A percentile compares a stretch with the other conserved stretches of the same genome.
phyloP scores from a whole-genome alignment of 1,140 invertebrate species.

The Eueides isabella region DNA sequence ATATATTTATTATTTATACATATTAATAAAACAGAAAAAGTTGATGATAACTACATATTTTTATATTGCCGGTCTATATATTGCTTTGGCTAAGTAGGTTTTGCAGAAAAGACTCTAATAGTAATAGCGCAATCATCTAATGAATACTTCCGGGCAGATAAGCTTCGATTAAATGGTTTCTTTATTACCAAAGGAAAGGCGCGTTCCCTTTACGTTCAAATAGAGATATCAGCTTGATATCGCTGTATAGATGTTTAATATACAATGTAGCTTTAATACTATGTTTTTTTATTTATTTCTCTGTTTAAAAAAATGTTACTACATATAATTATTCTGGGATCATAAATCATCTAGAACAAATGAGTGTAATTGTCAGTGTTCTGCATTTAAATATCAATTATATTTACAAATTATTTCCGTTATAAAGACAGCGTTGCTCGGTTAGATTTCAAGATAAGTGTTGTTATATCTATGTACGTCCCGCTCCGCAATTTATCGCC shows the following conservation, averaged over 20 bases:
- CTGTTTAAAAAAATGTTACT: background rate
- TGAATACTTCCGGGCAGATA: constrained; percentile 81
- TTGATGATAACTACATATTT: background rate
- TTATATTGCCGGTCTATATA: constrained; percentile 46
- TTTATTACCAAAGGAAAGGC: constrained; percentile 79
- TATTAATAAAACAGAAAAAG: background rate
- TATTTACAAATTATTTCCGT: constrained; percentile 60
- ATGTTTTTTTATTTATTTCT: background rate
- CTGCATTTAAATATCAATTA: constrained; percentile 45
- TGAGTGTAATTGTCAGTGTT: constrained; percentile 36
- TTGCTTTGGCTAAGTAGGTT: constrained; percentile 47
- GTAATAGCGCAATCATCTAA: constrained; percentile 79
- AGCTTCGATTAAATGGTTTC: constrained; percentile 80
- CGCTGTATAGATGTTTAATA: constrained; percentile 34
- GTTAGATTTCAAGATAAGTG: constrained; percentile 72
- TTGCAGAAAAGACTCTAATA: constrained; percentile 63
- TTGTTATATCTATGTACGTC: constrained; percentile 65
- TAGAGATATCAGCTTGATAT: constrained; percentile 68
- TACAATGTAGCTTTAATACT: constrained; percentile 24
- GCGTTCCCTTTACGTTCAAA: constrained; percentile 76
- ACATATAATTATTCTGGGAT: background rate
- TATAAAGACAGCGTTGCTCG: constrained; percentile 54
- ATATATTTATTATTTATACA: no score
- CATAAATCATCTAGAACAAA: background rate
- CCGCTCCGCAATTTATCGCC: constrained; percentile 77